Base-by-base conservation (phyloP, 2,797 vertebrate genomes). In the Gallinago stenura region DNA sequence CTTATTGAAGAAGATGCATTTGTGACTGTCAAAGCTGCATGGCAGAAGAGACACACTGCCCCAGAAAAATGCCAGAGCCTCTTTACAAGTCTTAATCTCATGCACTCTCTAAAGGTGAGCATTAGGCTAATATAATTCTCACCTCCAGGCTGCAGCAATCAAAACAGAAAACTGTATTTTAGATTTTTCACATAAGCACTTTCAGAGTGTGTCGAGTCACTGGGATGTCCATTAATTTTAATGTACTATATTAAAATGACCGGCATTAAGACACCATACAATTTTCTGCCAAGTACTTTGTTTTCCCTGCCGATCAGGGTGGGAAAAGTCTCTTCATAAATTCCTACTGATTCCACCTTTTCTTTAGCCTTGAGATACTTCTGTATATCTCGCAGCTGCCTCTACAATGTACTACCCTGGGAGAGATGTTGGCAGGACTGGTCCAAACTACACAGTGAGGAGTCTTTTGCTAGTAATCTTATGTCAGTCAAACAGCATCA, bases 381-480 rank as follows among this genome's bases (percentile, higher is more conserved):
- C 41, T 12, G 18, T 37, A 6, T 50, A 87, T 61, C 65, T 89
- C 69, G 28, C 1, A 9, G 53, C 85, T 73, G 66, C 72, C 79
- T 75, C 89, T 45, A 43, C 84, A 56, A 58, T 11, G 82, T 60
- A 1, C 37, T 41, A 12, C 69, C 83, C 91, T 26, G 62, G 41
- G 46, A 77, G 82, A 66, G 77, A 78, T 26, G 28, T 6, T 87
- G 79, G 87, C 86, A 96, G 73, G 51, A 70, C 73, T 9, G 70
- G 46, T 88, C 64, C 58, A 46, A 83, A 69, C 78, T 16, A 3
- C 84, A 94, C 77, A 96, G 84, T 26, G 76, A 86, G 41, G 57
- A 86, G 51, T 30, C 90, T 94, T 92, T 92, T 35, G 88, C 72
- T 72, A 90, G 43, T 94, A 97, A 97, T 91, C 95, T 94, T 73